Evolutionary conservation across 2,888 invertebrate species (phyloP).

Genomic region (Magallana nippona): DNA sequence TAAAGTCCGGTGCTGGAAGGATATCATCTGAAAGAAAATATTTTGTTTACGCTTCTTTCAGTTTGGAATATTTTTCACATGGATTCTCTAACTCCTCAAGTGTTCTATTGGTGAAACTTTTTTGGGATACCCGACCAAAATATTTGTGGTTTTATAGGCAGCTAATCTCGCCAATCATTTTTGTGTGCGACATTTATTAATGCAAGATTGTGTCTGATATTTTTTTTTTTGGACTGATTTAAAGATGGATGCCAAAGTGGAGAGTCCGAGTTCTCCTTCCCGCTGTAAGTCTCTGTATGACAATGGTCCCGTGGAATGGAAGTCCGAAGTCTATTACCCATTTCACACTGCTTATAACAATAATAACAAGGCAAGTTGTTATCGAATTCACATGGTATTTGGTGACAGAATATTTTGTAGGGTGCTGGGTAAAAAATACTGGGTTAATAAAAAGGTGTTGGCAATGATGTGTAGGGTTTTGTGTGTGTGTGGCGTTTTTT

Average conservation of each 20-base stretch:
- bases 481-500: no score
- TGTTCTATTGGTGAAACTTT: background rate
- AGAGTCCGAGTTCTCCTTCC: slow-evolving; percentile 3
- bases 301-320: slow-evolving; percentile 54
- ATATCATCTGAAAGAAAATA: background rate
- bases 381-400: background rate
- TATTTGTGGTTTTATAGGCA: no score
- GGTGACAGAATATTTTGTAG: background rate
- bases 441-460: background rate
- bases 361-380: slow-evolving; percentile 56
- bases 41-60: background rate
- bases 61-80: background rate
- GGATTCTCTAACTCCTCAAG: background rate
- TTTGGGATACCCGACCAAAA: background rate
- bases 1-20: background rate
- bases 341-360: slow-evolving; percentile 56
- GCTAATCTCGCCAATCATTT: background rate
- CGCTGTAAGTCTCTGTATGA: slow-evolving; percentile 64
- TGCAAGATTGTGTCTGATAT: background rate
- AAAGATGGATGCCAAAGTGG: slow-evolving; percentile 19
- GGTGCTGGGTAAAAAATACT: background rate
- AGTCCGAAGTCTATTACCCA: slow-evolving; percentile 57
- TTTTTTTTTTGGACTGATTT: background rate
- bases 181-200: background rate
- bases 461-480: no score